Evolutionary conservation across 2,888 invertebrate genomes (phyloP).

Genomic region (Nephrotoma guestfalica): DNA sequence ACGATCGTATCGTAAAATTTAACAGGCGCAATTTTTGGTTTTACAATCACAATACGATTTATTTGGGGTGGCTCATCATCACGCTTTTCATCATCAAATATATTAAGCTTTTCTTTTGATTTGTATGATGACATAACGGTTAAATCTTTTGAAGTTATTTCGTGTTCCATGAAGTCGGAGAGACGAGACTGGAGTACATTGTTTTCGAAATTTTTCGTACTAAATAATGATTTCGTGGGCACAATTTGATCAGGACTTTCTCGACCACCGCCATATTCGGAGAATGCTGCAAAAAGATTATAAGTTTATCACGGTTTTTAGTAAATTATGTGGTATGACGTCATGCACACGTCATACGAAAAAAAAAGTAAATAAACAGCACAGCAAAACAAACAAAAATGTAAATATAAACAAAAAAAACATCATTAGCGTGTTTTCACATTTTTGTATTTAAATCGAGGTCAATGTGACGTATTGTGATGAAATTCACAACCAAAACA

Average conservation of each 20-base stretch:
- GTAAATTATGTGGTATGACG: background rate
- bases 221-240: constrained; percentile 10
- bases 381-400: no score
- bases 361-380: background rate
- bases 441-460: background rate
- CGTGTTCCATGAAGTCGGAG: background rate
- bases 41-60: constrained; percentile 19
- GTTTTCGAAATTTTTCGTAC: background rate
- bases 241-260: constrained; percentile 17
- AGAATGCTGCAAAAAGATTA: constrained; percentile 1
- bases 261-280: constrained; percentile 12
- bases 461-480: background rate
- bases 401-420: background rate
- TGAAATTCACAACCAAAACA: background rate
- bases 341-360: background rate
- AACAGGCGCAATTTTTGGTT: constrained; percentile 32
- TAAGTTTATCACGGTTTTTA: background rate
- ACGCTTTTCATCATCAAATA: background rate
- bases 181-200: background rate
- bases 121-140: background rate
- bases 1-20: constrained; percentile 30
- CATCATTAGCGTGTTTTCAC: background rate
- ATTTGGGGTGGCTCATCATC: background rate
- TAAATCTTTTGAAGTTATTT: background rate
- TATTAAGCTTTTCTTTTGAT: background rate